Evolutionary conservation across 2,888 invertebrate species (phyloP).

Genomic region (Rhopalosiphum nymphaeae): DNA sequence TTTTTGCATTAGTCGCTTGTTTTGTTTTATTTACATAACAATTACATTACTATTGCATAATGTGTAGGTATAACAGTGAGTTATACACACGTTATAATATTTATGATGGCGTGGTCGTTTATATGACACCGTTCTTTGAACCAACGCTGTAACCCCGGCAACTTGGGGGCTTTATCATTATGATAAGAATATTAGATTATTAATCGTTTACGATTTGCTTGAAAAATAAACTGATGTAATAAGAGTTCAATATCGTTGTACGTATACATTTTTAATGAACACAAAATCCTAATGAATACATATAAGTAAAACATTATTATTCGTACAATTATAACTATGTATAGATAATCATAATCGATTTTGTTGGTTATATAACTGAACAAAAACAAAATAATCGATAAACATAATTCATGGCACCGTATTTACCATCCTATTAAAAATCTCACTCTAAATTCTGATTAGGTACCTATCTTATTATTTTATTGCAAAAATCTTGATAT

Average conservation of each 20-base stretch:
- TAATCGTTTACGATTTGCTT: neutral
- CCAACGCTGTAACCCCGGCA: conserved; percentile 46
- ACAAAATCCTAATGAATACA: neutral
- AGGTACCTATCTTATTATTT: neutral
- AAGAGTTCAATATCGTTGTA: neutral
- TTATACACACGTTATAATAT: neutral
- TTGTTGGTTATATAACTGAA: neutral
- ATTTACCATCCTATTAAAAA: neutral
- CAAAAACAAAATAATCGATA: neutral
- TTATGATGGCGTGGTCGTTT: neutral
- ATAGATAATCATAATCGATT: neutral
- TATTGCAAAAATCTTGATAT: neutral
- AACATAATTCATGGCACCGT: neutral
- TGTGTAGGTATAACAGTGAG: neutral
- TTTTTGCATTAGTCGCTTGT: neutral
- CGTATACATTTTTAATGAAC: neutral
- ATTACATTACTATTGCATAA: conserved; percentile 26
- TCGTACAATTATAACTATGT: neutral
- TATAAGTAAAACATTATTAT: neutral
- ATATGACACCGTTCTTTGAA: neutral
- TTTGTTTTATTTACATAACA: conserved; percentile 1
- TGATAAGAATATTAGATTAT: neutral
- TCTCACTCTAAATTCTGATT: neutral
- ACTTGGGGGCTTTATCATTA: conserved; percentile 20
- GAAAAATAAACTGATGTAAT: neutral